Percentiles rank a stretch among this genome's conserved stretches.
Evolutionary conservation across 2,113 vertebrate species (phyloP).

Genomic region (Xiphorhynchus elegans): DNA sequence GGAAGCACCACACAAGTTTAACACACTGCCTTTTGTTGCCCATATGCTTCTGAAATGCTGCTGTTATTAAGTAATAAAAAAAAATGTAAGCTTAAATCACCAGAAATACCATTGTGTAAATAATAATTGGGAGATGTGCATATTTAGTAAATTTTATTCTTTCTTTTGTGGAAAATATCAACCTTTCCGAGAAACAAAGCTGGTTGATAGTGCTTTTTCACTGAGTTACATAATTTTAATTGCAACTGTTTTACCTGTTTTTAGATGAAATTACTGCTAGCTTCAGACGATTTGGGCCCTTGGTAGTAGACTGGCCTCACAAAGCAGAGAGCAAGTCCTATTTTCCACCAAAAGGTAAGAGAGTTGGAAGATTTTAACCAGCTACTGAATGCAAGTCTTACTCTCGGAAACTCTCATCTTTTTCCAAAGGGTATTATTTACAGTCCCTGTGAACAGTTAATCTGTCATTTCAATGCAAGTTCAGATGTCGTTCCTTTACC

Average conservation of each 20-base stretch:
- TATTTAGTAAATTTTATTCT: neutral
- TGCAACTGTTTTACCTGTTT: neutral
- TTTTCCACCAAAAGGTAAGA: slow-evolving; percentile 97
- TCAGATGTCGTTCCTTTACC: neutral
- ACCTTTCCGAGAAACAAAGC: neutral
- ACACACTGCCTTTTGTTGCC: neutral
- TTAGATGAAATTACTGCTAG: slow-evolving; percentile 98
- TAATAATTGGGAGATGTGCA: neutral
- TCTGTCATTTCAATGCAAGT: neutral
- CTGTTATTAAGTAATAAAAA: neutral
- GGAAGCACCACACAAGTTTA: neutral
- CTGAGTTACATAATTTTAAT: neutral
- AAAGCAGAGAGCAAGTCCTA: slow-evolving; percentile 99
- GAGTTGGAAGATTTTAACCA: neutral
- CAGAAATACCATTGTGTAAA: neutral
- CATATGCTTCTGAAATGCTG: neutral
- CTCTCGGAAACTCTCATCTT: neutral
- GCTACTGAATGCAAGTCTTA: neutral
- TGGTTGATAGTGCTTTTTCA: neutral
- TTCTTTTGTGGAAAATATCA: neutral
- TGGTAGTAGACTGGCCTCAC: slow-evolving; percentile 99
- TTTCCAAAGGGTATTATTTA: neutral
- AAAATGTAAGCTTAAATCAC: neutral
- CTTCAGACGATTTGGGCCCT: slow-evolving; percentile 94
- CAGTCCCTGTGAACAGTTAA: neutral